A percentile compares a stretch with the other conserved stretches of the same genome.
Conservation (phyloP, 2,113 vertebrate species). For the Aspiorhynchus laticeps region DNA sequence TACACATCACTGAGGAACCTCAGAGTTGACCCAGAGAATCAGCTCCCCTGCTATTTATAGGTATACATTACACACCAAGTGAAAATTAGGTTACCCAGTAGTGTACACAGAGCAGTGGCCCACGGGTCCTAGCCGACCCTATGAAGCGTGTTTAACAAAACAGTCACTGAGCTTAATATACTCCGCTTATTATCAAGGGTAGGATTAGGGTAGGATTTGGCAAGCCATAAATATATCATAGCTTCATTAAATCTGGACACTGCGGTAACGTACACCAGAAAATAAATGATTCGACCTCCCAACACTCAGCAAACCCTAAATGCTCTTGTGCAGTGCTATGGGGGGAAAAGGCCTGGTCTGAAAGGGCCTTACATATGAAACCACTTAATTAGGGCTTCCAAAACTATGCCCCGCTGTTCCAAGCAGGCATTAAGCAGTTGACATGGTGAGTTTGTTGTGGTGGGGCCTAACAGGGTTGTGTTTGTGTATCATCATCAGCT, state of each 20-base stretch:
- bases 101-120: constrained; percentile 64
- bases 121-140: constrained; percentile 60
- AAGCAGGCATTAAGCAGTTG: constrained; percentile 70
- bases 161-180: constrained; percentile 66
- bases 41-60: constrained; percentile 60
- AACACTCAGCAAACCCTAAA: constrained; percentile 62
- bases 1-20: constrained; percentile 44
- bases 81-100: constrained; percentile 76
- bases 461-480: constrained; percentile 66
- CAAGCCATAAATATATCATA: constrained; percentile 72
- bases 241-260: constrained; percentile 70
- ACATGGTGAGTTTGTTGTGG: constrained; percentile 59
- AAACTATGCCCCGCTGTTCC: constrained; percentile 55
- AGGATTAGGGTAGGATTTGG: constrained; percentile 73
- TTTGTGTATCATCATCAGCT: constrained; percentile 70
- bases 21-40: constrained; percentile 57
- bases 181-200: constrained; percentile 71
- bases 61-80: constrained; percentile 76
- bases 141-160: constrained; percentile 69
- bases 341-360: constrained; percentile 34
- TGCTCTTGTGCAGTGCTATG: constrained; percentile 53
- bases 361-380: constrained; percentile 72
- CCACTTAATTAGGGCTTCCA: constrained; percentile 70
- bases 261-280: constrained; percentile 52
- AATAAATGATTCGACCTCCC: constrained; percentile 50